phyloP scores from a whole-genome alignment of 2,888 invertebrate species.

The Cataglyphis livida region DNA sequence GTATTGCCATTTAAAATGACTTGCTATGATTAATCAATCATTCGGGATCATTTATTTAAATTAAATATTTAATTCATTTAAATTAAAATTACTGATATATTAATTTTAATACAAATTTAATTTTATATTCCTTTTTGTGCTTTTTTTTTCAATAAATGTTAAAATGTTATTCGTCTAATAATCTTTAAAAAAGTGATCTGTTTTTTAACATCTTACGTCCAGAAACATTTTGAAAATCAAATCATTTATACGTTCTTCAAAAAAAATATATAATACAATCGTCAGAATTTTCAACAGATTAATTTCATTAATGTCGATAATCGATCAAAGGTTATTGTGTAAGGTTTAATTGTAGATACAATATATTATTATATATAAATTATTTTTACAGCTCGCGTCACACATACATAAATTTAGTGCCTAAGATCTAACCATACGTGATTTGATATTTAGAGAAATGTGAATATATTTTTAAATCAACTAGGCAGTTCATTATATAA shows the following conservation, averaged over 20 bases:
- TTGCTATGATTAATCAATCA: not conserved
- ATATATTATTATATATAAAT: not conserved
- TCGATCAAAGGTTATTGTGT: not conserved
- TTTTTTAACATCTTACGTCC: not conserved
- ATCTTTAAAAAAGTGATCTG: not conserved
- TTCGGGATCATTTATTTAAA: not conserved
- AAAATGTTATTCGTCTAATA: not conserved
- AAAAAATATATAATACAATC: not conserved
- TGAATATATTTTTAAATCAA: not conserved
- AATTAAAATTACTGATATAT: conserved; percentile 1
- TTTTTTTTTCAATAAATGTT: not conserved
- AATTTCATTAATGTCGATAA: not conserved
- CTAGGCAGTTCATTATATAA: not conserved
- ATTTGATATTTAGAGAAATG: not conserved
- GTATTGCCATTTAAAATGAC: not conserved
- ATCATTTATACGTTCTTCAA: not conserved
- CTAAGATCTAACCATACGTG: not conserved
- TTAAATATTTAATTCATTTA: not conserved
- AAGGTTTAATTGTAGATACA: not conserved
- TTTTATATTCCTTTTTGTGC: not conserved
- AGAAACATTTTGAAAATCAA: not conserved
- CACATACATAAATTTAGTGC: not conserved
- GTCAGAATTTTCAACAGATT: not conserved
- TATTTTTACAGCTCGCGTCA: not conserved
- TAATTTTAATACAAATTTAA: not conserved